Evolutionary conservation across 2,888 invertebrate genomes (phyloP).

Genomic region (Tetranychus piercei): DNA sequence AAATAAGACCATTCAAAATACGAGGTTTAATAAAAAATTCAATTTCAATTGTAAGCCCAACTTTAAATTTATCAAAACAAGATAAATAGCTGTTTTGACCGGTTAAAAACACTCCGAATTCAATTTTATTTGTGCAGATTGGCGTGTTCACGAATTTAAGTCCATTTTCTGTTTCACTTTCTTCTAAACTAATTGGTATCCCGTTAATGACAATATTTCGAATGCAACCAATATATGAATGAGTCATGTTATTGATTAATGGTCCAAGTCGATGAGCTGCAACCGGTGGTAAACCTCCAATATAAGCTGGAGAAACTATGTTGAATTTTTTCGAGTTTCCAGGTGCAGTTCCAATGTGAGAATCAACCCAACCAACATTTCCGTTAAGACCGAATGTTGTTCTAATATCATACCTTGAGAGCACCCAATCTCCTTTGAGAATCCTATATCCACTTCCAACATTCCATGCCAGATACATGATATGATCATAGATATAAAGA

Average conservation of each 20-base stretch:
- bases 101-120: constrained; percentile 60
- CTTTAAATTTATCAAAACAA: constrained; percentile 52
- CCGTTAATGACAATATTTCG: constrained; percentile 38
- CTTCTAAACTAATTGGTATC: constrained; percentile 35
- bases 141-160: constrained; percentile 44
- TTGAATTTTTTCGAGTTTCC: constrained; percentile 37
- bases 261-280: constrained; percentile 34
- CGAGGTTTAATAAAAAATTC: constrained; percentile 70
- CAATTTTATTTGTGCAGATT: constrained; percentile 58
- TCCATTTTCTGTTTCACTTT: constrained; percentile 34
- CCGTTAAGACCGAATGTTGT: constrained; percentile 41
- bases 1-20: constrained; percentile 56
- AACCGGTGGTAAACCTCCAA: constrained; percentile 54
- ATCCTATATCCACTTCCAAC: constrained; percentile 47
- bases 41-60: constrained; percentile 58
- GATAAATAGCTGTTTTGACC: constrained; percentile 43
- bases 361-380: constrained; percentile 44
- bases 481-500: constrained; percentile 52
- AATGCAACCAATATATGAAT: constrained; percentile 65
- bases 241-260: constrained; percentile 37
- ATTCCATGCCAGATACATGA: constrained; percentile 51
- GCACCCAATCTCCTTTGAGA: constrained; percentile 34
- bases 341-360: constrained; percentile 35
- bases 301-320: constrained; percentile 50
- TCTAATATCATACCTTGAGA: constrained; percentile 52